These are phyloP conservation scores for Epiblema foenella DNA, from an alignment of 2,888 invertebrate species.

Conservation along the genomic window DNA sequence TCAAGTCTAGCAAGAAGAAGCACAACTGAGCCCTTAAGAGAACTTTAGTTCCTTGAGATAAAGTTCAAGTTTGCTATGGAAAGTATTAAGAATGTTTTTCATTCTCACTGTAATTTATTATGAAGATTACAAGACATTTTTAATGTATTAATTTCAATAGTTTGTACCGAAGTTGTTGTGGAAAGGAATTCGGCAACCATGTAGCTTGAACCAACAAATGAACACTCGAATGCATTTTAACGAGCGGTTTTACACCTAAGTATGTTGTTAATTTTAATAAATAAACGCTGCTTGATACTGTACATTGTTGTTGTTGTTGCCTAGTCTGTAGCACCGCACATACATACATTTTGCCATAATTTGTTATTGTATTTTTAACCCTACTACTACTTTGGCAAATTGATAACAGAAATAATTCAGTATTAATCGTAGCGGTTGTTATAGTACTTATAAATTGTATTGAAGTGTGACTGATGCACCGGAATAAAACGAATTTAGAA, in stretches of 20 bases:
- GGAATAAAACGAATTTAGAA: constrained; percentile 34
- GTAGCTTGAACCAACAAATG: no score
- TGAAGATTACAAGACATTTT: not conserved
- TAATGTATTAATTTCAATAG: not conserved
- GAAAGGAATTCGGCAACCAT: not conserved
- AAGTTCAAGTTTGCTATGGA: constrained; percentile 1
- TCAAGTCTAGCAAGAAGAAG: not conserved
- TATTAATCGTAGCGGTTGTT: not conserved
- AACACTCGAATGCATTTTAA: not conserved
- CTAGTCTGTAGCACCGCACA: no score
- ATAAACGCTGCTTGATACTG: no score
- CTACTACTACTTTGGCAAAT: no score
- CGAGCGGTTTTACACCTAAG: not conserved
- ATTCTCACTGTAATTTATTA: not conserved
- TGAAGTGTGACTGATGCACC: constrained; percentile 9
- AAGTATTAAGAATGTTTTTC: not conserved
- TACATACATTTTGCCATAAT: no score
- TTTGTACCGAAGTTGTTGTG: not conserved
- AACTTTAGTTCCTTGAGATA: constrained; percentile 7
- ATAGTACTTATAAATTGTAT: not conserved
- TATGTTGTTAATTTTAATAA: not conserved
- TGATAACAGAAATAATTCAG: no score
- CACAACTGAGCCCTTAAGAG: not conserved
- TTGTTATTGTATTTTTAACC: no score
- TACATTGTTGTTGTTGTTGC: no score